These are phyloP conservation scores for Ptychadena robeensis DNA, from an alignment of 2,797 vertebrate species.

Conservation along the genomic window DNA sequence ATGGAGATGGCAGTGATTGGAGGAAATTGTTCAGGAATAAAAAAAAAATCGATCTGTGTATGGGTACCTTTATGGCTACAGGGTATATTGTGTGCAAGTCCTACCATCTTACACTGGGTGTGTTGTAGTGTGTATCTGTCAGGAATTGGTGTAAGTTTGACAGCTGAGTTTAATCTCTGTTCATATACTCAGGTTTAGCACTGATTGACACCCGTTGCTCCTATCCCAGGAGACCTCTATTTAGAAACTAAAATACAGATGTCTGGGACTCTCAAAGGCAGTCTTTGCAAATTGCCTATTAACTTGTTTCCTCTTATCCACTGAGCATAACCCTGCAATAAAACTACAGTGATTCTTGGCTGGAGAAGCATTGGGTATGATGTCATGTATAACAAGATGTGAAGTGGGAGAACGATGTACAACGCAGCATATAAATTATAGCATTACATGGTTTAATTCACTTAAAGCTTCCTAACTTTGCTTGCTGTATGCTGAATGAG, in stretches of 20 bases:
- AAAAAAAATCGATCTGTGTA: too few relatives aligned
- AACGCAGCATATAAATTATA: constrained; percentile 28
- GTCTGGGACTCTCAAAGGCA: neutral
- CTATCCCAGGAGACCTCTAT: neutral
- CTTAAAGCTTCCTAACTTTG: constrained; percentile 27
- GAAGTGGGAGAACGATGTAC: constrained; percentile 26
- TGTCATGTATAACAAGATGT: constrained; percentile 49
- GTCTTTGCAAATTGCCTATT: neutral
- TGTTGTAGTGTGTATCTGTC: neutral
- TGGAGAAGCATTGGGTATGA: constrained; percentile 26
- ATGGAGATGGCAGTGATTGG: too few relatives aligned
- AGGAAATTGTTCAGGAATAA: too few relatives aligned
- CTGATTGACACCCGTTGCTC: neutral
- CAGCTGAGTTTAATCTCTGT: neutral
- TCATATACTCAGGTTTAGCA: neutral
- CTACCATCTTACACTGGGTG: neutral
- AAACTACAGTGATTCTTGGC: constrained; percentile 46
- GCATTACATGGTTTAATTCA: constrained; percentile 19
- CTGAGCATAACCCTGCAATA: neutral
- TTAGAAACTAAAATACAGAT: neutral
- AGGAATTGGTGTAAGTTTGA: neutral
- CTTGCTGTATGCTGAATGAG: neutral
- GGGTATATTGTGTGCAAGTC: too few relatives aligned
- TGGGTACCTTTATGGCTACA: too few relatives aligned
- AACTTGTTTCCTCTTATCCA: neutral